Evolutionary conservation across 1,140 invertebrate species (phyloP), one percentile per base, ranked within the genome.

Genomic region (Charaxes varanes): DNA sequence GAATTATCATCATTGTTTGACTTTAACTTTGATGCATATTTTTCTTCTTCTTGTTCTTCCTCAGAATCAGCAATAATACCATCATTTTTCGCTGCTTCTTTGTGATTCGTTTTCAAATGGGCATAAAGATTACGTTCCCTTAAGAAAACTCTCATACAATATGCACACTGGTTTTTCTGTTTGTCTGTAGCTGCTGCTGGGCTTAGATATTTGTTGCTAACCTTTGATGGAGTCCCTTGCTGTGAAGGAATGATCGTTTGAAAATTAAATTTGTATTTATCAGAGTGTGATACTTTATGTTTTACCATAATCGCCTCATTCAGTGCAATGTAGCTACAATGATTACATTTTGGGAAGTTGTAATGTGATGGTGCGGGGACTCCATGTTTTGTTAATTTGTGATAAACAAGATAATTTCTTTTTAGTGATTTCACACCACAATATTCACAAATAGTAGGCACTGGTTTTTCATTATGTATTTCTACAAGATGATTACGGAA

Each of bases 401-500:
- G 94, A 65, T 94, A 93, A 60, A 93, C 84, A 19, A 94, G 78
- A 33, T 93, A 88, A 53, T 93, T 92, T 31, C 92, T 86, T 57
- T 92, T 94, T 0, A 81, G 86, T 6, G 92, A 91, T 54, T 90
- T 90, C 48, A 92, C 89, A 0, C 94, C 94, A 78, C 93, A 96
- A 57, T 94, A 90, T 67, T 95, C 93, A 72, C 94, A 95, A 36
- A 96, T 88, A 13, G 88, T 87, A 1, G 90, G 84, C 66, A 94
- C 90, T 41, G 94, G 92, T 49, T 91, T 91, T 54, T 94, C 91
- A 54, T 90, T 90, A 56, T 95, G 93, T 0, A 92, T 88, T 51
- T 94, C 91, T 17, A 92, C 89, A 69, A 95, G 88, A 84, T 95
- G 94, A 41, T 91, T 88, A 36, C 93, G 86, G 60, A 91, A 95